A percentile compares a stretch with the other conserved stretches of the same genome.
Conservation (phyloP, 92 coral and sea anemone genomes). For the Heliopora coerulea region DNA sequence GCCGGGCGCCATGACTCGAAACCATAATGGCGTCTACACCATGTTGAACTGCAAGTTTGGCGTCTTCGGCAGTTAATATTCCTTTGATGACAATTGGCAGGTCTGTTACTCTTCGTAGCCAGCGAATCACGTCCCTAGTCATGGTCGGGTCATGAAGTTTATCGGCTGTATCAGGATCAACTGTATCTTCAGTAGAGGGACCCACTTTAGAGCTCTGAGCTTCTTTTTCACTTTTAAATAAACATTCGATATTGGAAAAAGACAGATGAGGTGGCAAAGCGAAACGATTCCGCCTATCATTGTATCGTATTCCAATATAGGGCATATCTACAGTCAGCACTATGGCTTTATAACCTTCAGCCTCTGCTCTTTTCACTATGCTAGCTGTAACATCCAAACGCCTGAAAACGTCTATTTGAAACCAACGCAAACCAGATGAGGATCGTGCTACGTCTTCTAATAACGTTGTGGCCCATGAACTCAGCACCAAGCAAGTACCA, state of each 20-base stretch:
- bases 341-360: conserved; percentile 67
- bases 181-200: background rate
- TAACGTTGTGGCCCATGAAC: conserved; percentile 43
- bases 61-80: conserved; percentile 73
- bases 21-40: conserved; percentile 76
- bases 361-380: conserved; percentile 56
- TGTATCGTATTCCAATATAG: conserved; percentile 33
- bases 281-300: conserved; percentile 5
- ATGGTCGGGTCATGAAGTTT: conserved; percentile 28
- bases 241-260: conserved; percentile 16
- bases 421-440: conserved; percentile 61
- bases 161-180: no score
- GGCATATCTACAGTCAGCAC: conserved; percentile 63
- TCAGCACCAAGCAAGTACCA: conserved; percentile 53
- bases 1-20: conserved; percentile 82
- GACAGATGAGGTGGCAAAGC: conserved; percentile 41
- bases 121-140: conserved; percentile 54
- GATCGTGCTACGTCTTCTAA: conserved; percentile 56
- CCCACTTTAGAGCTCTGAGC: no score
- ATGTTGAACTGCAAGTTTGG: conserved; percentile 62
- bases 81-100: conserved; percentile 68
- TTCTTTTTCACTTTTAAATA: no score
- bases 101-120: conserved; percentile 58
- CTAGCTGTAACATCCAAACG: conserved; percentile 24
- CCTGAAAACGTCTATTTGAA: conserved; percentile 41